Evolutionary conservation across 2,797 vertebrate species (phyloP), one percentile per base, ranked within the genome.

Genomic region (Enteromius mattozi): DNA sequence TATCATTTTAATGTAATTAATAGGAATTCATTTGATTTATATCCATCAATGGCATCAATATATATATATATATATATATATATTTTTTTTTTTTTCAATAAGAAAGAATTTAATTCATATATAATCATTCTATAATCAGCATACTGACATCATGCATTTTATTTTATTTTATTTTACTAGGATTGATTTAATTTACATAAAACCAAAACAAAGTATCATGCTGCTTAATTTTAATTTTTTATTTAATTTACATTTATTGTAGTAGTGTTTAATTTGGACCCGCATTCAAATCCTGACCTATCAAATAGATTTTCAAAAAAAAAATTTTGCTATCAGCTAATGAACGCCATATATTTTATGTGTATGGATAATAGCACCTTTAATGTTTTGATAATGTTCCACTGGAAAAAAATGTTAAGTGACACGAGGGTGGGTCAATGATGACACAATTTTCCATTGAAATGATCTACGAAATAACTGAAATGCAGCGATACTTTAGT

Each of bases 331-430:
- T 3, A 1, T 19, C 30, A 54, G 30, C 12, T 33, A 13, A 27
- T 33, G 27, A 51, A 51, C 17, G 24, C 49, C 19, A 56, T 35
- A 17, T 27, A 27, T 51, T 33, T 74, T n/a, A n/a, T 12, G 47
- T 35, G 17, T 14, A 75, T 75, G 47, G 17, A 75, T 33, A 75
- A 75, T 56, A 59, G 12, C 21, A 59, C 21, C 49, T 59, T 40
- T 9, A n/a, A 59, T 40, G n/a, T 40, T 54, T 75, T 37, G 51
- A 76, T 40, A 6, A 59, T 74, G 47, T 74, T 74, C 47, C 71
- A 14, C 74, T 56, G 74, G 49, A 16, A 74, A 76, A n/a, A 76
- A 4, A 12, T 14, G 33, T 54, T 35, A 0, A 37, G 72, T 19
- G 3, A 54, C 49, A 21, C 2, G 7, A 37, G 2, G 30, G 49